Conservation (phyloP, 2,113 vertebrate species). For the Catharus bicknelli region DNA sequence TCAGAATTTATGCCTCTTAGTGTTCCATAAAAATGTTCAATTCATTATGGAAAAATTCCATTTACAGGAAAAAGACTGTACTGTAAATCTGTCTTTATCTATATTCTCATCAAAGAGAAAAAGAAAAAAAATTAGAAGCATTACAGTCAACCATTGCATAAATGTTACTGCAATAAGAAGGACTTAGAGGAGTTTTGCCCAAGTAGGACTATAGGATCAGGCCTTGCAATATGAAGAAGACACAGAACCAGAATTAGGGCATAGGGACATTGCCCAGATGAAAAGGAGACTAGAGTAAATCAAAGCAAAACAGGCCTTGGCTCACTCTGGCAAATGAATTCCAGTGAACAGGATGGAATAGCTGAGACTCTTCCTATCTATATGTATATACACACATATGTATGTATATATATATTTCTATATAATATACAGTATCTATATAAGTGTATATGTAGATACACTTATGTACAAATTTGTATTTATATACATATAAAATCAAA, state of each 20-base stretch:
- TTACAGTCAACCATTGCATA: not conserved
- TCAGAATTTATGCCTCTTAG: not conserved
- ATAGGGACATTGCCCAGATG: not conserved
- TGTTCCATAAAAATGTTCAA: not conserved
- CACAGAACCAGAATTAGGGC: not conserved
- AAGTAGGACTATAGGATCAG: not conserved
- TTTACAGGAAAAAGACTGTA: not conserved
- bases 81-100: not conserved
- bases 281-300: not conserved
- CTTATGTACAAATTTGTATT: conserved; percentile 37
- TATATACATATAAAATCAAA: conserved; percentile 20
- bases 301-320: not conserved
- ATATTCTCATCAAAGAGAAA: not conserved
- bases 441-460: conserved; percentile 39
- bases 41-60: not conserved
- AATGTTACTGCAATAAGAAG: not conserved
- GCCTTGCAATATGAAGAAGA: not conserved
- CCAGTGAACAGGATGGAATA: conserved; percentile 18
- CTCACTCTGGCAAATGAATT: not conserved
- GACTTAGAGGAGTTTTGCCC: not conserved
- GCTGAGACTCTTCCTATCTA: conserved; percentile 14
- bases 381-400: conserved; percentile 26
- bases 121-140: not conserved
- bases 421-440: conserved; percentile 41
- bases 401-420: not conserved